A percentile compares a stretch with the other conserved stretches of the same genome.
Evolutionary conservation across 2,797 vertebrate genomes (phyloP).

Genomic region (Borostomias antarcticus): DNA sequence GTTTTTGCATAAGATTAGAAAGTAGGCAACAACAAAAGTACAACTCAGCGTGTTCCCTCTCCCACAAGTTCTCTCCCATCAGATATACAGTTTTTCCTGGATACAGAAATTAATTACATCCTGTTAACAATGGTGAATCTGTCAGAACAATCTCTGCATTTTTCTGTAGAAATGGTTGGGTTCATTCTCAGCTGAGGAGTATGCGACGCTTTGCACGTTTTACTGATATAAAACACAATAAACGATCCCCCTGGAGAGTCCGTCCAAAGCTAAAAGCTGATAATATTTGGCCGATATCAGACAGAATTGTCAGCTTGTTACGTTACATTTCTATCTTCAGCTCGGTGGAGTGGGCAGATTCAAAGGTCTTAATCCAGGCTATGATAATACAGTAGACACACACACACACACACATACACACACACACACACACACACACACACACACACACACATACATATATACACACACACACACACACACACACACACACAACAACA

Average conservation of each 20-base stretch:
- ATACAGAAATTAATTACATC: constrained; percentile 49
- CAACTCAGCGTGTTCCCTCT: constrained; percentile 30
- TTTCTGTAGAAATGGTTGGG: constrained; percentile 6
- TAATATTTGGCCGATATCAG: no score
- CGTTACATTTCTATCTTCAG: no score
- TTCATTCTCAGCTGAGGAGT: constrained; percentile 41
- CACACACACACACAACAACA: no score
- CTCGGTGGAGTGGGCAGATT: no score
- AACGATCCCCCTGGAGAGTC: background rate
- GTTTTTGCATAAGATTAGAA: constrained; percentile 29
- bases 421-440: no score
- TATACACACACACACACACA: background rate
- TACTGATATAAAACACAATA: constrained; percentile 15
- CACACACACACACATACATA: no score
- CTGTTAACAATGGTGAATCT: constrained; percentile 36
- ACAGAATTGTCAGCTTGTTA: no score
- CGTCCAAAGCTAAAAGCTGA: background rate
- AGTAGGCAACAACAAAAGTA: constrained; percentile 22
- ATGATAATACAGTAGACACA: no score
- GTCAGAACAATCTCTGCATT: constrained; percentile 1
- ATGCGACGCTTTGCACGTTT: background rate
- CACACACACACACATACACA: no score
- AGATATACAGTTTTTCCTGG: constrained; percentile 38
- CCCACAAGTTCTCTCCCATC: constrained; percentile 30
- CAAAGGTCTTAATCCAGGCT: no score